phyloP scores from a whole-genome alignment of 2,113 vertebrate species.

The Chlorodrepanis virens region DNA sequence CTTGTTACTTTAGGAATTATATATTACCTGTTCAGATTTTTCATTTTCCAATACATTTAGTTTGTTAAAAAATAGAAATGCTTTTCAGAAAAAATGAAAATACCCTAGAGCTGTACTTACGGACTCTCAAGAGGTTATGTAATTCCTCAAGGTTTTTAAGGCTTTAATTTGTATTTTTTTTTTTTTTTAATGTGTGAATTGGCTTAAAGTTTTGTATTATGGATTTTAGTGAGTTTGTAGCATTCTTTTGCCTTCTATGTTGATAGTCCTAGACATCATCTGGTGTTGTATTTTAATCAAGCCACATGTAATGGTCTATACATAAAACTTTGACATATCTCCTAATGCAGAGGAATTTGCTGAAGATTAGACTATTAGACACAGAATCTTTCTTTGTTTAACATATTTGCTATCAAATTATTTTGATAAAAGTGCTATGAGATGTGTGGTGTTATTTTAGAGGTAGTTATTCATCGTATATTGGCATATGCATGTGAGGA shows the following conservation, averaged over 20 bases:
- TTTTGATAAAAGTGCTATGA: background rate
- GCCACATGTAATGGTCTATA: background rate
- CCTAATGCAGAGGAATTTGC: background rate
- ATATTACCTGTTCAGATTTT: background rate
- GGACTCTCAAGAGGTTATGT: background rate
- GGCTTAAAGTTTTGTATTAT: background rate
- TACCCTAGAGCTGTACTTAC: background rate
- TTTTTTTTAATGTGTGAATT: background rate
- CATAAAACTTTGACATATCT: background rate
- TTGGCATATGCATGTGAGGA: background rate
- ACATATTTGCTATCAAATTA: background rate
- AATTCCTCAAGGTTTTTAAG: background rate
- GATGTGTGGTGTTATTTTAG: background rate
- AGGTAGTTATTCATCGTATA: background rate
- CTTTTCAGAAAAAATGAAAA: background rate
- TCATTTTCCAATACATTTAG: background rate
- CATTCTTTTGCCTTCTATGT: background rate
- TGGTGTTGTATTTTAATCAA: background rate
- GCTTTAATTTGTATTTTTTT: background rate
- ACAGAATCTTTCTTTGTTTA: background rate
- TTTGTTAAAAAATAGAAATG: background rate
- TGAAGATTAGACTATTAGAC: background rate
- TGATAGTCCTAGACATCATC: background rate
- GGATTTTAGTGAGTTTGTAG: background rate
- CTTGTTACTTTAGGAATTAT: background rate